Evolutionary conservation across 1,140 invertebrate genomes (phyloP), one percentile per base, ranked within the genome.

Genomic region (Ips typographus): DNA sequence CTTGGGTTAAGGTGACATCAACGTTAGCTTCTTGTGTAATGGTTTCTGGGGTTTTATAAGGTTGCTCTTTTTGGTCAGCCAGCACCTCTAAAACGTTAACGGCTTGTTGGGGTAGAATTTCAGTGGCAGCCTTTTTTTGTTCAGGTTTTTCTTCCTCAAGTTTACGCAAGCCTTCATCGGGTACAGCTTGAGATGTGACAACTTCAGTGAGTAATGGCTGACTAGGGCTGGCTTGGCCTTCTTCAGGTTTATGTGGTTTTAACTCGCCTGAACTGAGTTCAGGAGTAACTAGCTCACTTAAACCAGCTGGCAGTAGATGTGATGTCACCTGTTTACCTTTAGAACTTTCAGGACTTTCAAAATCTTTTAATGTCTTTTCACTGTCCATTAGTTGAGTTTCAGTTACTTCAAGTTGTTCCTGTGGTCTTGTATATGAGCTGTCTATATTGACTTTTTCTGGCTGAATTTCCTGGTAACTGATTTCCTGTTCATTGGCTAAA

Each of bases 261-360:
- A 88, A 65, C 49, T 80, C 64, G 36, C 80, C 82, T 8, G 85
- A 70, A 59, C 80, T 79, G 74, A 84, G 83, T 68, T 86, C 81
- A 22, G 82, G 74, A 64, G 80, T 77, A 36, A 85, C 84, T 82
- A 89, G 85, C 78, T 88, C 85, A 49, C 87, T 80, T 68, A 88
- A 77, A 51, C 85, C 77, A n/a, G 86, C 86, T 68, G 84, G 78
- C 0, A 87, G 72, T 38, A 85, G 79, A 73, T 86, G 84, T 1
- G 81, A 80, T 6, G 85, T 80, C 2, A 82, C 78, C 43, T 78
- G 70, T 81, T 85, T 87, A 2, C 83, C 82, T 68, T 78, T 83
- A 71, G 87, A 84, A 40, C 78, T 78, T 70, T 87, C 85, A 4
- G 87, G 87, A 40, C 84, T 71, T 57, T 84, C 81, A 52, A 81